Percentiles rank a stretch among this genome's conserved stretches.
phyloP scores from a whole-genome alignment of 2,888 invertebrate species.

The Nematopogon swammerdamellus region DNA sequence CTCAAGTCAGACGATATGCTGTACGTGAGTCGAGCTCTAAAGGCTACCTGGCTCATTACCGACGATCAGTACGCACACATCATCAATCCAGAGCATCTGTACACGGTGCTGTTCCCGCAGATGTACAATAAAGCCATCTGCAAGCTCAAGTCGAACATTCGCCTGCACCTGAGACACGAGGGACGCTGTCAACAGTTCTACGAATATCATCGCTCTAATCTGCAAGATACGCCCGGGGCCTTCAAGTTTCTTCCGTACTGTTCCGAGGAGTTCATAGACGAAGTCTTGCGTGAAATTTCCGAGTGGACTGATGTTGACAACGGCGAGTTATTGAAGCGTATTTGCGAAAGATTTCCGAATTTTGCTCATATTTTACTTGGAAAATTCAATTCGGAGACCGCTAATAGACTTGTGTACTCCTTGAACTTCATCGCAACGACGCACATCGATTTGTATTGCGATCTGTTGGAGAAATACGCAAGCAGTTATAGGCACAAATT shows the following conservation, averaged over 20 bases:
- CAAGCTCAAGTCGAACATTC: slow-evolving; percentile 28
- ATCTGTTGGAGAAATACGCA: background rate
- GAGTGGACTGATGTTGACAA: slow-evolving; percentile 17
- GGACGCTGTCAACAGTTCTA: slow-evolving; percentile 25
- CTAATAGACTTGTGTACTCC: background rate
- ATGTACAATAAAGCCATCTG: slow-evolving; percentile 28
- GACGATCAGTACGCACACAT: slow-evolving; percentile 19
- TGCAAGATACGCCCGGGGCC: slow-evolving; percentile 17
- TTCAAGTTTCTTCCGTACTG: slow-evolving; percentile 25
- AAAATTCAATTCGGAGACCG: background rate
- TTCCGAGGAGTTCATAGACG: slow-evolving; percentile 20
- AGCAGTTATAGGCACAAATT: background rate
- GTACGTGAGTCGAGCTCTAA: slow-evolving; percentile 30
- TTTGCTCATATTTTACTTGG: background rate
- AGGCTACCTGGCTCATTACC: slow-evolving; percentile 25
- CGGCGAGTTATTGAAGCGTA: background rate
- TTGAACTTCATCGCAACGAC: background rate
- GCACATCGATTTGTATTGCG: background rate
- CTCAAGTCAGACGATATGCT: slow-evolving; percentile 32
- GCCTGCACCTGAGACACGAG: slow-evolving; percentile 18
- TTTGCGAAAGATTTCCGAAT: background rate
- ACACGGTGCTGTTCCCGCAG: slow-evolving; percentile 23
- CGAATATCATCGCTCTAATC: slow-evolving; percentile 18
- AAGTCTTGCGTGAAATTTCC: too few species aligned
- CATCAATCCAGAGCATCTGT: slow-evolving; percentile 28